Conservation (phyloP, 2,888 invertebrate genomes). For the Brenthis ino region DNA sequence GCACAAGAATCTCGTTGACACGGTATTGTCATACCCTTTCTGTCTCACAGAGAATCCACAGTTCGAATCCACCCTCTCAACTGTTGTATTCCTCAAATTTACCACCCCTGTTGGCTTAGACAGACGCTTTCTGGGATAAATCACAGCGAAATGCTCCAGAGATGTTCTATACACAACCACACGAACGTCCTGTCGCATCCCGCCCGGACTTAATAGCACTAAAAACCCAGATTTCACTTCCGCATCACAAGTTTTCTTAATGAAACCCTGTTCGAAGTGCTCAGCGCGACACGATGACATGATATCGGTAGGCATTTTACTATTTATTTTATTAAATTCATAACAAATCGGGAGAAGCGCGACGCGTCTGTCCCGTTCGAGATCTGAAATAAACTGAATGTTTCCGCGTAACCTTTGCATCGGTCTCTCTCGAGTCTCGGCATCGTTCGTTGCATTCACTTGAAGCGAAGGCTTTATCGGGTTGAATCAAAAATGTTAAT, state of each 20-base stretch:
- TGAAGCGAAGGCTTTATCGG: conserved; percentile 34
- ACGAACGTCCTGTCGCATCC: conserved; percentile 83
- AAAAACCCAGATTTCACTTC: conserved; percentile 85
- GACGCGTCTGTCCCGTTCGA: conserved; percentile 44
- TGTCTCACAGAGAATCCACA: conserved; percentile 83
- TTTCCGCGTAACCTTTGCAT: conserved; percentile 23
- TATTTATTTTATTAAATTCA: conserved; percentile 50
- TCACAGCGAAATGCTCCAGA: conserved; percentile 85
- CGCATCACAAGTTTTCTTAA: conserved; percentile 69
- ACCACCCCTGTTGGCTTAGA: conserved; percentile 84
- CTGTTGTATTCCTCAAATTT: conserved; percentile 83
- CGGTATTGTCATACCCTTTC: conserved; percentile 84
- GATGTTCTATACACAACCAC: conserved; percentile 85
- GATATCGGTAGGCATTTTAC: conserved; percentile 69
- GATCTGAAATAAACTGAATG: conserved; percentile 52
- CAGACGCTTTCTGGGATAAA: conserved; percentile 84
- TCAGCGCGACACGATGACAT: conserved; percentile 60
- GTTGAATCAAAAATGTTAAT: conserved; percentile 29
- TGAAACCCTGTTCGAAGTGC: conserved; percentile 64
- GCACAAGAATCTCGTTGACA: conserved; percentile 83
- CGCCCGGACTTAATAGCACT: conserved; percentile 81
- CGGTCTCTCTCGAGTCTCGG: conserved; percentile 28
- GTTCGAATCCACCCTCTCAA: conserved; percentile 74
- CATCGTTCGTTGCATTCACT: conserved; percentile 39
- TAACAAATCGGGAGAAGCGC: conserved; percentile 35